Percentiles rank a stretch among this genome's conserved stretches.
phyloP scores from a whole-genome alignment of 2,888 invertebrate species.

The Lasioglossum leucozonium region DNA sequence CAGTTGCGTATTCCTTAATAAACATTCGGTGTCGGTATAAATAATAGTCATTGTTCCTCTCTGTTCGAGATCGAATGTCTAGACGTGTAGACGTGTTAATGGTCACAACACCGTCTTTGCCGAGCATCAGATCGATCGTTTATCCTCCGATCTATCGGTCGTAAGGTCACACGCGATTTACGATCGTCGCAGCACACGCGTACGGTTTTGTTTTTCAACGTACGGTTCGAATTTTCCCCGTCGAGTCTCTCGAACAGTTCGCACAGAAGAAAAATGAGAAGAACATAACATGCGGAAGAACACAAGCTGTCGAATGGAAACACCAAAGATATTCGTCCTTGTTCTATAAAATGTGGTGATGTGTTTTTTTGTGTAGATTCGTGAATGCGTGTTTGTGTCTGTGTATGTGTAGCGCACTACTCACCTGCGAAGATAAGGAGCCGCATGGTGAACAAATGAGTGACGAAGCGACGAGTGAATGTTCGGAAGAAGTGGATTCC shows the following conservation, averaged over 20 bases:
- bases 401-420: conserved; percentile 56
- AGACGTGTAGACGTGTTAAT: neutral
- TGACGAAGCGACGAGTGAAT: conserved; percentile 82
- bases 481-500: conserved; percentile 79
- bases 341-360: neutral
- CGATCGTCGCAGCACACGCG: conserved; percentile 28
- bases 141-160: neutral
- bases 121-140: neutral
- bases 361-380: neutral
- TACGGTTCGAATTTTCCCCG: neutral
- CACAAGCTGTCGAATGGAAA: neutral
- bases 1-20: neutral
- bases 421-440: conserved; percentile 82
- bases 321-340: conserved; percentile 8
- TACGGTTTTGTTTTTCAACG: neutral
- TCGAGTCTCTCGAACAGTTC: neutral
- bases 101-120: neutral
- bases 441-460: conserved; percentile 82
- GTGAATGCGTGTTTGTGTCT: too few species aligned
- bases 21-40: neutral
- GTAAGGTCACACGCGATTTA: conserved; percentile 16
- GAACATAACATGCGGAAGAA: neutral
- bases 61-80: neutral
- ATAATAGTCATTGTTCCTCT: neutral
- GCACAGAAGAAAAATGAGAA: neutral